Conservation (phyloP, 2,888 invertebrate species). For the Chironomus tentans region DNA sequence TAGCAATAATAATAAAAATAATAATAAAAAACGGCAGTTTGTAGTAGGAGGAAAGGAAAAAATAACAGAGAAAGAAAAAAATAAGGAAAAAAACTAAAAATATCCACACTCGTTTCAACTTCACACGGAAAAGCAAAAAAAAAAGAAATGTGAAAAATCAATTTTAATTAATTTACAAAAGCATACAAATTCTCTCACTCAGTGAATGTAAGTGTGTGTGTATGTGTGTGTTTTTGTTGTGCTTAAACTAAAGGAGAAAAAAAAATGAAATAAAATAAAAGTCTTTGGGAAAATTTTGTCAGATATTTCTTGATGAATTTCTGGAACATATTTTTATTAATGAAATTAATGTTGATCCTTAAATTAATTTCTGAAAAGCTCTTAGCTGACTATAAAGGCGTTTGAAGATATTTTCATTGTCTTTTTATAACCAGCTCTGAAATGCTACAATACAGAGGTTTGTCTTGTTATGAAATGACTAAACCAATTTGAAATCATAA, state of each 20-base stretch:
- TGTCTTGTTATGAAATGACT: too few species aligned
- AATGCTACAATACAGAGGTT: too few species aligned
- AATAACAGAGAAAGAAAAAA: not conserved
- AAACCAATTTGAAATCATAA: too few species aligned
- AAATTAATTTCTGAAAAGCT: too few species aligned
- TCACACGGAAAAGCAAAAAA: conserved; percentile 12
- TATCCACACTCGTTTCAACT: conserved; percentile 21
- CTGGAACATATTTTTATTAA: too few species aligned
- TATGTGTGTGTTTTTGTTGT: not conserved
- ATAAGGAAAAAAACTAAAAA: conserved; percentile 15
- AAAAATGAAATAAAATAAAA: too few species aligned
- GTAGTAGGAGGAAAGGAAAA: not conserved
- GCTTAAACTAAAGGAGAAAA: not conserved
- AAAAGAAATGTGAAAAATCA: conserved; percentile 26
- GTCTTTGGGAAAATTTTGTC: too few species aligned
- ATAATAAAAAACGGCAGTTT: not conserved
- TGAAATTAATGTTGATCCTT: too few species aligned
- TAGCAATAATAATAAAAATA: not conserved
- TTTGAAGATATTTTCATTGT: too few species aligned
- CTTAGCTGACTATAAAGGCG: too few species aligned
- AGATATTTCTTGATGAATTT: too few species aligned
- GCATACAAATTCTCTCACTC: not conserved
- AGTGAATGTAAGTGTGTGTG: not conserved
- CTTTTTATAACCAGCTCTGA: too few species aligned
- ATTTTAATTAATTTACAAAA: conserved; percentile 27